Percentiles rank a stretch among this genome's conserved stretches.
Evolutionary conservation across 37 sponge, comb jelly and placozoan species (phyloP).

Genomic region (Tethya wilhelma): DNA sequence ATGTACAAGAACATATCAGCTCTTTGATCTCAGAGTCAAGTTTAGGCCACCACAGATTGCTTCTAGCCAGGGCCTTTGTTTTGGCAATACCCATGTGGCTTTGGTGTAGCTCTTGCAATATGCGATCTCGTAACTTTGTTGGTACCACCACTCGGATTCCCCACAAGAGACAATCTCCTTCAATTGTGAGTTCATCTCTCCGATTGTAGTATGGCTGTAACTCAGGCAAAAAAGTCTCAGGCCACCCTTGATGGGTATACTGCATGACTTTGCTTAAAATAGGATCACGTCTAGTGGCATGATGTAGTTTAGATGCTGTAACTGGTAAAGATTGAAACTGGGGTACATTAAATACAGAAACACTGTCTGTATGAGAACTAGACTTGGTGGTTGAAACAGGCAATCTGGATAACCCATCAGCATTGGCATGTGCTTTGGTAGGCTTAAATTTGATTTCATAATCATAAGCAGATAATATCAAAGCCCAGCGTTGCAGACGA

Average conservation of each 20-base stretch:
- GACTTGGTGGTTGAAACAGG: too few species aligned
- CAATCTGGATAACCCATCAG: neutral
- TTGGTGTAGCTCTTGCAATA: constrained; percentile 3
- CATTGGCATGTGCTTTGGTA: neutral
- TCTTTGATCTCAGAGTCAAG: constrained; percentile 16
- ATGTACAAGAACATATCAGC: neutral
- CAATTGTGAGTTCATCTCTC: constrained; percentile 26
- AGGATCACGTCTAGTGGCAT: constrained; percentile 20
- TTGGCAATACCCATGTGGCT: constrained; percentile 10
- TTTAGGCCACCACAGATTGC: constrained; percentile 42
- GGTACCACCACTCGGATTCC: constrained; percentile 52
- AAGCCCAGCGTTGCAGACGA: constrained; percentile 3
- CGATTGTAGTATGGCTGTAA: constrained; percentile 9
- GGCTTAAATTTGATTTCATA: constrained; percentile 8
- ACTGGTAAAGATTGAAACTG: constrained; percentile 30
- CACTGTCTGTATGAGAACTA: too few species aligned
- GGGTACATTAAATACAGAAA: constrained; percentile 3
- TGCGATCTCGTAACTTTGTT: neutral
- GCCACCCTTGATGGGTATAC: constrained; percentile 30
- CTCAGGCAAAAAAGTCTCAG: neutral
- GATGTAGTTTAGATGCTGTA: neutral
- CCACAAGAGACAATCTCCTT: too few species aligned
- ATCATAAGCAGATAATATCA: neutral
- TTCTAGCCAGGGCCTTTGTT: constrained; percentile 38
- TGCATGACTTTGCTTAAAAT: constrained; percentile 25